These are phyloP conservation scores for Aradus depressus DNA, from an alignment of 2,888 invertebrate genomes.

Conservation along the genomic window DNA sequence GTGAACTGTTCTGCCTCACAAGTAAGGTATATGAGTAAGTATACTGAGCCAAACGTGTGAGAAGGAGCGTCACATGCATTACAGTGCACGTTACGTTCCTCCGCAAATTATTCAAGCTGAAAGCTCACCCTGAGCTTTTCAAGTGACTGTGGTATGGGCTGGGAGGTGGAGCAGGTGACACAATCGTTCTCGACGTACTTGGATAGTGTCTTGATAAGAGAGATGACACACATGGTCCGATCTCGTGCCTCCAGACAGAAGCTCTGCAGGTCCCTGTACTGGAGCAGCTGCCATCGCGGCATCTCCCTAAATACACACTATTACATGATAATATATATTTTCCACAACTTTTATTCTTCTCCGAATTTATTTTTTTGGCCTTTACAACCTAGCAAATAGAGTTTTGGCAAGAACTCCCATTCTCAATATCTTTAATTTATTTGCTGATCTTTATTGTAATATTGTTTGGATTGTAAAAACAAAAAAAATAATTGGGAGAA, in stretches of 20 bases:
- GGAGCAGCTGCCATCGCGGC: too few species aligned
- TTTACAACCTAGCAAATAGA: not conserved
- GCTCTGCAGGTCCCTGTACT: constrained; percentile 68
- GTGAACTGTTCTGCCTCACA: too few species aligned
- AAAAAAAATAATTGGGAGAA: too few species aligned
- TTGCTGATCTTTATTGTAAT: too few species aligned
- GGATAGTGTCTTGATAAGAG: constrained; percentile 66
- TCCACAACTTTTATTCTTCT: not conserved
- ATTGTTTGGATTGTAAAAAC: too few species aligned
- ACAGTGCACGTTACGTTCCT: not conserved
- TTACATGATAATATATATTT: not conserved
- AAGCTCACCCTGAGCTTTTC: constrained; percentile 42
- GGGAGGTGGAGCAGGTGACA: too few species aligned
- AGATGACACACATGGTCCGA: constrained; percentile 64
- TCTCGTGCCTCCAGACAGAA: constrained; percentile 70
- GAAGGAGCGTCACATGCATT: not conserved
- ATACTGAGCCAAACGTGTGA: too few species aligned
- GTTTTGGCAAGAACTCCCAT: too few species aligned
- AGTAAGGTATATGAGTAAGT: too few species aligned
- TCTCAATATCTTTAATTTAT: too few species aligned
- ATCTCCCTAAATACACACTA: too few species aligned
- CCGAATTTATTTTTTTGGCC: not conserved
- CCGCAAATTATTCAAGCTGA: not conserved
- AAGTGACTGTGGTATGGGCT: constrained; percentile 47
- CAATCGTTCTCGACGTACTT: constrained; percentile 51